phyloP scores from a whole-genome alignment of 2,797 vertebrate genomes.

The Hephaestus fuliginosus region DNA sequence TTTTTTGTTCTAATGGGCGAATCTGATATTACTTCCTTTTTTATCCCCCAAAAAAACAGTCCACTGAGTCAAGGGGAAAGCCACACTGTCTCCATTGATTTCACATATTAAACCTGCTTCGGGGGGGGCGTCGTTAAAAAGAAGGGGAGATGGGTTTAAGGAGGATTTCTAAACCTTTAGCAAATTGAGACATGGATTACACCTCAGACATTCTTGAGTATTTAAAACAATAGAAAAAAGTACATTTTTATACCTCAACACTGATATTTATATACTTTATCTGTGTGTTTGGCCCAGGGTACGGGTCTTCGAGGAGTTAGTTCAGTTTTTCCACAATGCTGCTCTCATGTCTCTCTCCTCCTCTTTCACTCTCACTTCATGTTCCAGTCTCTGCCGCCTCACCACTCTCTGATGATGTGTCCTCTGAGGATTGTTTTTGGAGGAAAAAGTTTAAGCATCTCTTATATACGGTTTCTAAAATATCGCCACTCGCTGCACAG shows the following conservation, averaged over 20 bases:
- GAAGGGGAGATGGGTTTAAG: neutral
- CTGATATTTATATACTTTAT: constrained; percentile 26
- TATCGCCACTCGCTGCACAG: constrained; percentile 47
- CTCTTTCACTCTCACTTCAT: constrained; percentile 35
- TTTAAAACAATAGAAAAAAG: neutral
- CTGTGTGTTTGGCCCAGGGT: constrained; percentile 43
- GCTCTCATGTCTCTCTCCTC: constrained; percentile 49
- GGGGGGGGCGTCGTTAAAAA: neutral
- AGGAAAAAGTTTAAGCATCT: constrained; percentile 69
- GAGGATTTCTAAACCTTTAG: constrained; percentile 3
- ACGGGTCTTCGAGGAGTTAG: constrained; percentile 61
- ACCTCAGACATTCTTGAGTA: neutral
- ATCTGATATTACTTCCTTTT: constrained; percentile 10
- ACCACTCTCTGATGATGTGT: constrained; percentile 64
- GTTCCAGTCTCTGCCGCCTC: constrained; percentile 49
- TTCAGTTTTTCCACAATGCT: constrained; percentile 81
- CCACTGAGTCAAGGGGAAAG: constrained; percentile 9
- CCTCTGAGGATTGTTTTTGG: constrained; percentile 76
- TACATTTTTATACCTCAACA: neutral
- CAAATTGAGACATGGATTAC: constrained; percentile 9
- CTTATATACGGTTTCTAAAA: constrained; percentile 67
- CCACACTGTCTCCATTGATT: constrained; percentile 25
- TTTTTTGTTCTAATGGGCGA: constrained; percentile 7
- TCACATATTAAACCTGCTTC: constrained; percentile 18
- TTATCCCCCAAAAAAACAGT: constrained; percentile 17